Evolutionary conservation across 2,797 vertebrate species (phyloP).

Genomic region (Agapornis canus): DNA sequence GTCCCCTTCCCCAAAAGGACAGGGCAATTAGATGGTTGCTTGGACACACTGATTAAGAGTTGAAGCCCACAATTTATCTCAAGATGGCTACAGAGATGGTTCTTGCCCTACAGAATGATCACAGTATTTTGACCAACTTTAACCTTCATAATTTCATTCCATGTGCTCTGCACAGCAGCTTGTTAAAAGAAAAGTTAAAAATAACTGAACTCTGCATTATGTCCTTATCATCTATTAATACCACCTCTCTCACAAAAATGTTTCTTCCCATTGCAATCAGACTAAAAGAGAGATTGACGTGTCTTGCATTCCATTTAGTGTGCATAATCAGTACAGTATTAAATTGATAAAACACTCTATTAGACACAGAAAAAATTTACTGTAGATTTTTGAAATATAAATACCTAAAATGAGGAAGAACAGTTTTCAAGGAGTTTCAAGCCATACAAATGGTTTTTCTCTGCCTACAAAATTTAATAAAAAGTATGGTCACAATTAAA

Average conservation of each 20-base stretch:
- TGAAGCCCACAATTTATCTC: not conserved
- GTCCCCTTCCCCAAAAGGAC: accelerated
- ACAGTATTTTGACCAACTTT: not conserved
- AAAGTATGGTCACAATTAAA: not conserved
- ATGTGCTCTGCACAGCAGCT: constrained; percentile 10
- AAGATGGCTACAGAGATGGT: not conserved
- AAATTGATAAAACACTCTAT: constrained; percentile 21
- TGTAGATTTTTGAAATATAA: constrained; percentile 10
- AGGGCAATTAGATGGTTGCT: not conserved
- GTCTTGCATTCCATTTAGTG: constrained; percentile 16
- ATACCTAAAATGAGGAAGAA: not conserved
- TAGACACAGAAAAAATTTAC: not conserved
- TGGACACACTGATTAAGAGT: not conserved
- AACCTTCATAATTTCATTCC: constrained; percentile 35
- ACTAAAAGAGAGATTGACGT: constrained; percentile 57
- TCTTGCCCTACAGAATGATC: not conserved
- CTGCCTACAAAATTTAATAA: not conserved
- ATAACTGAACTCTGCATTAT: constrained; percentile 60
- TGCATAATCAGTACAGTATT: constrained; percentile 28
- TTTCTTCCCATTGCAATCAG: constrained; percentile 64
- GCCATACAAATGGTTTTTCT: not conserved
- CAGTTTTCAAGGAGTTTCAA: not conserved
- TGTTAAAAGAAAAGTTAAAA: constrained; percentile 69
- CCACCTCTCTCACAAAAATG: constrained; percentile 16
- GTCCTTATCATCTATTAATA: constrained; percentile 65